Conservation (phyloP, 2,888 invertebrate species). For the Metellina segmentata region DNA sequence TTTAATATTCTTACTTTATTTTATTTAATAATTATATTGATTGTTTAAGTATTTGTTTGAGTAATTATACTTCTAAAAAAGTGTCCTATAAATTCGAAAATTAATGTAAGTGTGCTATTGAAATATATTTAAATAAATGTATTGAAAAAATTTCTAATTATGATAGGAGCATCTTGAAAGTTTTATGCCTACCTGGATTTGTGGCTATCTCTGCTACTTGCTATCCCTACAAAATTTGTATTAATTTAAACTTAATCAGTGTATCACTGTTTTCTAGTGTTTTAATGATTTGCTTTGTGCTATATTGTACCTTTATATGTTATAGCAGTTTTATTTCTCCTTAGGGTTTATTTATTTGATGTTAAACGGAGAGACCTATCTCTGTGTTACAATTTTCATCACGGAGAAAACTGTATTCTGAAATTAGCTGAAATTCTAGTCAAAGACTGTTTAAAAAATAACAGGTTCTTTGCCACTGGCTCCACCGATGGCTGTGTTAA, state of each 20-base stretch:
- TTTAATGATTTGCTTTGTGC: no score
- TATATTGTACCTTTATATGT: no score
- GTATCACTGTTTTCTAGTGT: no score
- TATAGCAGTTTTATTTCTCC: background rate
- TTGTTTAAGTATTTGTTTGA: no score
- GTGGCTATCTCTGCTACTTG: background rate
- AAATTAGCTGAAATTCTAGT: constrained; percentile 22
- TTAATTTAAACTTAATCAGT: no score
- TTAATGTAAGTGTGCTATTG: no score
- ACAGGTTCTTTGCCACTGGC: constrained; percentile 43
- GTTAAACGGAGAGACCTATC: background rate
- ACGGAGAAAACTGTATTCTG: constrained; percentile 62
- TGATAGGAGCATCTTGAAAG: background rate
- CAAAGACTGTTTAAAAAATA: background rate
- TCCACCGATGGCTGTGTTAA: constrained; percentile 56
- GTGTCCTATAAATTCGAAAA: no score
- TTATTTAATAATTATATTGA: no score
- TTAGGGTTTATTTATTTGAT: constrained; percentile 63
- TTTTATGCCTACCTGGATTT: background rate
- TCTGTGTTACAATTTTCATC: constrained; percentile 39
- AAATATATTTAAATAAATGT: no score
- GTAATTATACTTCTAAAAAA: no score
- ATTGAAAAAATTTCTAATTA: no score
- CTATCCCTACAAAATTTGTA: background rate
- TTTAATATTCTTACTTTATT: background rate